These are phyloP conservation scores for Esox niger DNA, from an alignment of 2,113 vertebrate species.

Conservation along the genomic window DNA sequence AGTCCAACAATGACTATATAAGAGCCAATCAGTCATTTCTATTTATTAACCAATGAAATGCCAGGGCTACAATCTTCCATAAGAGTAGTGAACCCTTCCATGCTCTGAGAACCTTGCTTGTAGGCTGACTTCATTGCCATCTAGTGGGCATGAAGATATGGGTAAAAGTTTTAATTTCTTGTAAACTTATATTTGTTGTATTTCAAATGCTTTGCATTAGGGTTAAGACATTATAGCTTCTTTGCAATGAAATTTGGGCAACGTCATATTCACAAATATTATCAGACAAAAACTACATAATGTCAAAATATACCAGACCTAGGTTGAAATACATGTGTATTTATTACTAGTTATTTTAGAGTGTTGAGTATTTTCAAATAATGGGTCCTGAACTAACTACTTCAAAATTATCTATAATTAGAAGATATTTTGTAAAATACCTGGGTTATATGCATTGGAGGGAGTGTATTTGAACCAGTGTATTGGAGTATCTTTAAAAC, in stretches of 20 bases:
- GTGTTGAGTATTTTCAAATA: no score
- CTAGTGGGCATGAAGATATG: conserved; percentile 47
- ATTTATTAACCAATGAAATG: neutral
- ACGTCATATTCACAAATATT: neutral
- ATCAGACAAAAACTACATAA: conserved; percentile 15
- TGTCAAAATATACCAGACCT: conserved; percentile 2
- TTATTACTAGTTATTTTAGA: no score
- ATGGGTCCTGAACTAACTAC: no score
- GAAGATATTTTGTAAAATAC: no score
- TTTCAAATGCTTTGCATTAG: neutral
- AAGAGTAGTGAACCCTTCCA: no score
- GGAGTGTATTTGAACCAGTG: no score
- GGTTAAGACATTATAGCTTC: neutral
- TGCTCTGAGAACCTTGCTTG: neutral
- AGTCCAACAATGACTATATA: no score
- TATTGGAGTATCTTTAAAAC: no score
- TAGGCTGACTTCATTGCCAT: conserved; percentile 50
- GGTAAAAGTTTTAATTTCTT: neutral
- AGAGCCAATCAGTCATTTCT: neutral
- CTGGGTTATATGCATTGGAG: no score
- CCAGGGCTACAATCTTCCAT: neutral
- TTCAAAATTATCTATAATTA: no score
- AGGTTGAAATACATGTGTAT: no score
- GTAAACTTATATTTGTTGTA: neutral
- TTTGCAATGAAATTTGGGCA: neutral